These are phyloP conservation scores for Zaprionus gabonicus DNA, from an alignment of 1,140 invertebrate species.

Conservation along the genomic window DNA sequence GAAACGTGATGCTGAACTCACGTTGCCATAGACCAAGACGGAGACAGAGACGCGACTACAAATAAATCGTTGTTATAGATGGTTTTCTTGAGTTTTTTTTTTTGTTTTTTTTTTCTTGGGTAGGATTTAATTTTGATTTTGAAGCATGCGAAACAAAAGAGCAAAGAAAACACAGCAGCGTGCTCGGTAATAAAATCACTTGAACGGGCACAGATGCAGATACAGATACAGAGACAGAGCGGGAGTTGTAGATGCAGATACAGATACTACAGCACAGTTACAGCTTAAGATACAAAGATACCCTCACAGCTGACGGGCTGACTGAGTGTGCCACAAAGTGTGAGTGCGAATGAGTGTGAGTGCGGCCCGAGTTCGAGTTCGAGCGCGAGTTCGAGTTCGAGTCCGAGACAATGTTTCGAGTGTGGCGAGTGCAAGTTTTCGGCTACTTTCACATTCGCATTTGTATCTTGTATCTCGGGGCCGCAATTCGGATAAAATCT, in stretches of 20 bases:
- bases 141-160: slow-evolving; percentile 55
- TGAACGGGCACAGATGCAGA: slow-evolving; percentile 17
- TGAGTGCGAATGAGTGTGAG: neutral
- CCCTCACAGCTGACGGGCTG: neutral
- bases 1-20: slow-evolving; percentile 79
- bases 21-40: slow-evolving; percentile 47
- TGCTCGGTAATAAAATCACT: slow-evolving; percentile 72
- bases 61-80: slow-evolving; percentile 76
- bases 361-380: slow-evolving; percentile 6
- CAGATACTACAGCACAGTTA: slow-evolving; percentile 17
- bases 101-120: slow-evolving; percentile 28
- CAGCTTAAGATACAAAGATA: slow-evolving; percentile 19
- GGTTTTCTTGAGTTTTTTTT: slow-evolving; percentile 9
- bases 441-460: slow-evolving; percentile 73
- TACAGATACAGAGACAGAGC: slow-evolving; percentile 20
- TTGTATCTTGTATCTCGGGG: slow-evolving; percentile 38
- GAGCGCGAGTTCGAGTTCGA: slow-evolving; percentile 5
- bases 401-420: neutral
- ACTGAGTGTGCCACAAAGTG: neutral
- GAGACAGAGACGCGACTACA: slow-evolving; percentile 19
- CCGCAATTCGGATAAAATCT: slow-evolving; percentile 22
- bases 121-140: slow-evolving; percentile 72
- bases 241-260: slow-evolving; percentile 17
- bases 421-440: slow-evolving; percentile 39
- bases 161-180: slow-evolving; percentile 28